Evolutionary conservation across 1,140 invertebrate genomes (phyloP).

Genomic region (Chlorops oryzae): DNA sequence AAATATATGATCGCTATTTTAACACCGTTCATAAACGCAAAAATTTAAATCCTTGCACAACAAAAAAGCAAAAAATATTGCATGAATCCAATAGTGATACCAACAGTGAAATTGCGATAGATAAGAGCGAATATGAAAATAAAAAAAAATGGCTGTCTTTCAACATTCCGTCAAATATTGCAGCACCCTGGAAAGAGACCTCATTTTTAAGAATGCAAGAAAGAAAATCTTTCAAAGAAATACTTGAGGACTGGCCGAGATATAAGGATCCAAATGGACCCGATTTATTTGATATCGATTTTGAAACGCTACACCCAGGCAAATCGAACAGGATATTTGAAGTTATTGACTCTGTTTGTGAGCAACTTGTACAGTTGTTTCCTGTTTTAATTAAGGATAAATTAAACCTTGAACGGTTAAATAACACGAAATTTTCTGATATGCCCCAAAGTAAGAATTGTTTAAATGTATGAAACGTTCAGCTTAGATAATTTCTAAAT

Average conservation of each 20-base stretch:
- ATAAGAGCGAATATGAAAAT: not conserved
- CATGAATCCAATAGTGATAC: not conserved
- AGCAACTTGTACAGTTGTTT: not conserved
- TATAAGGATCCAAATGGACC: not conserved
- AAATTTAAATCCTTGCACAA: not conserved
- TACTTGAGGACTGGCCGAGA: not conserved
- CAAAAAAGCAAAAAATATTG: not conserved
- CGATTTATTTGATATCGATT: not conserved
- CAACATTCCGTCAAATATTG: not conserved
- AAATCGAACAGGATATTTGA: not conserved
- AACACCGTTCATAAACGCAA: not conserved
- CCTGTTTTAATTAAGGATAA: not conserved
- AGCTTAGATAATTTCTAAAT: not conserved
- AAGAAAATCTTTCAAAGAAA: not conserved
- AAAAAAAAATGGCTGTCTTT: not conserved
- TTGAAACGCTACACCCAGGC: not conserved
- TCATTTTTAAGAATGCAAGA: slow-evolving; percentile 3
- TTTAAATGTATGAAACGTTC: not conserved
- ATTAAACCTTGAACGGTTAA: not conserved
- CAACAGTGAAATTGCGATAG: not conserved
- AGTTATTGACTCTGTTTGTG: not conserved
- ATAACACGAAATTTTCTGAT: not conserved
- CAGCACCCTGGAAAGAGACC: not conserved
- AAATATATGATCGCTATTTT: slow-evolving; percentile 2
- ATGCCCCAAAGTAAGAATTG: not conserved